Evolutionary conservation across 30 jellyfish, hydroid and myxozoan genomes (phyloP).

Genomic region (Hydractinia echinata): DNA sequence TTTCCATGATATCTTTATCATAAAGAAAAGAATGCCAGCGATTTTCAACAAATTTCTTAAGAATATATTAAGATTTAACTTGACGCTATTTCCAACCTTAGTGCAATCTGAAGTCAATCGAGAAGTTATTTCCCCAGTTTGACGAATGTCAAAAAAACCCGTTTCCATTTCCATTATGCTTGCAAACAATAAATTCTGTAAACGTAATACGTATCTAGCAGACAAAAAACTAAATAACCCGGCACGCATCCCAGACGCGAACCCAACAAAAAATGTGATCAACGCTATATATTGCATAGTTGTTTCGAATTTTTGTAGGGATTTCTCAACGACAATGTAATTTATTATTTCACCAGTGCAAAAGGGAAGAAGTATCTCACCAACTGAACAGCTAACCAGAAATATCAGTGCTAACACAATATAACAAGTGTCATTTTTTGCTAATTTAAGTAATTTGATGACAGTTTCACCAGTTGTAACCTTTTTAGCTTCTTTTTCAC

Average conservation of each 20-base stretch:
- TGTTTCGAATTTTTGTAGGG: conserved; percentile 52
- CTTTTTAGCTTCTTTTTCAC: conserved; percentile 4
- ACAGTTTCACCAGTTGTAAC: conserved; percentile 28
- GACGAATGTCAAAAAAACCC: conserved; percentile 68
- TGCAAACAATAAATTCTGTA: conserved; percentile 47
- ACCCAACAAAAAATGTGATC: conserved; percentile 67
- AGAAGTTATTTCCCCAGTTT: conserved; percentile 79
- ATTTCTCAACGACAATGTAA: conserved; percentile 55
- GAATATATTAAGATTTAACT: conserved; percentile 58
- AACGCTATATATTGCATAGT: conserved; percentile 53
- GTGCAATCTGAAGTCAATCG: conserved; percentile 80
- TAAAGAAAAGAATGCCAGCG: conserved; percentile 57
- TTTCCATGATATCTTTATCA: conserved; percentile 80
- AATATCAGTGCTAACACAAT: conserved; percentile 54
- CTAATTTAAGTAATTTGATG: conserved; percentile 45
- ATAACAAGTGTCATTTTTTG: conserved; percentile 55
- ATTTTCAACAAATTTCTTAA: conserved; percentile 49
- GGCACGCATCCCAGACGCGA: conserved; percentile 75
- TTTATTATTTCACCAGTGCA: conserved; percentile 66
- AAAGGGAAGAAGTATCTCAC: conserved; percentile 71
- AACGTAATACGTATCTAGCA: conserved; percentile 66
- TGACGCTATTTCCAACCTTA: conserved; percentile 65
- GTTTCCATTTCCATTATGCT: conserved; percentile 61
- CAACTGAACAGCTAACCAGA: conserved; percentile 60
- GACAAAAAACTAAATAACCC: conserved; percentile 52